phyloP scores from a whole-genome alignment of 2,113 vertebrate genomes.

The Empidonax traillii region DNA sequence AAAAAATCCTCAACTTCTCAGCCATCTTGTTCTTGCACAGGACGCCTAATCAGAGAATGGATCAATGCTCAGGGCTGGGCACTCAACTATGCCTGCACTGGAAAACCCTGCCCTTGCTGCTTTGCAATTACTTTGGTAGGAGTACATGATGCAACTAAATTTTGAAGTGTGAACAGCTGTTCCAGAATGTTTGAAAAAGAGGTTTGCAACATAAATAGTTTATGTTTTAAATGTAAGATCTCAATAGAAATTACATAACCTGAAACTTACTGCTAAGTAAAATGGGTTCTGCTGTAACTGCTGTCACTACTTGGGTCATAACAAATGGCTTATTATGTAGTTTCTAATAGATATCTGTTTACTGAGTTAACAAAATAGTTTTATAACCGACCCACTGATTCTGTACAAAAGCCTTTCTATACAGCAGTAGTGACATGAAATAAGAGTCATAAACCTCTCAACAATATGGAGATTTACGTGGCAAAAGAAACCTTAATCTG shows the following conservation, averaged over 20 bases:
- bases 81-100: too few species aligned
- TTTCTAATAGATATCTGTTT: background rate
- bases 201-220: background rate
- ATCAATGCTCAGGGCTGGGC: too few species aligned
- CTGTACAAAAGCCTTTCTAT: background rate
- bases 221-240: background rate
- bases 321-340: background rate
- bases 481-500: background rate
- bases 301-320: background rate
- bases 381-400: background rate
- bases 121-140: background rate
- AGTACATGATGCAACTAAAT: background rate
- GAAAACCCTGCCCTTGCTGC: background rate
- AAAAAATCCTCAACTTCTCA: accelerated
- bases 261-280: background rate
- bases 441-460: background rate
- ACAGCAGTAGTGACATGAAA: background rate
- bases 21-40: background rate
- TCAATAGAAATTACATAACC: background rate
- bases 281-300: background rate
- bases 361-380: background rate
- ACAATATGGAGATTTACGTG: background rate
- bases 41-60: background rate
- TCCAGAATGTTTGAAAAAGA: background rate
- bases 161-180: background rate